Conservation (phyloP, 1,140 invertebrate genomes). For the Plectus sambesii region DNA sequence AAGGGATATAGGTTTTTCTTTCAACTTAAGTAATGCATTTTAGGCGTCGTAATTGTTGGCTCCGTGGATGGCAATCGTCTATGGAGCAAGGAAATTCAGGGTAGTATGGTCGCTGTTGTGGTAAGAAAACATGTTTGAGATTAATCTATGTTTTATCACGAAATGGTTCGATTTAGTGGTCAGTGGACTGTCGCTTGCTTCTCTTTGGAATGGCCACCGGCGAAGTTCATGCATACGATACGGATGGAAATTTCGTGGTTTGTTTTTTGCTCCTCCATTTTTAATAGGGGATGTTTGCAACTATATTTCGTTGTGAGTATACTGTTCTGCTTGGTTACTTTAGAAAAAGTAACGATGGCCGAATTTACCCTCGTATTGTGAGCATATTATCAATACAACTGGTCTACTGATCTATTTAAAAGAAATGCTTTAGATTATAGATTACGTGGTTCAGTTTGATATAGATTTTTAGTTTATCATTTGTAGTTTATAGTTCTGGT, state of each 20-base stretch:
- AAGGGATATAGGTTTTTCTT: too few species aligned
- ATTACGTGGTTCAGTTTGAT: too few species aligned
- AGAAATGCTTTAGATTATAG: too few species aligned
- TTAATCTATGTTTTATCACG: too few species aligned
- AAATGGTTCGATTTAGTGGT: too few species aligned
- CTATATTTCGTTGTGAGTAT: neutral
- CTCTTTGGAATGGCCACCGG: conserved; percentile 69
- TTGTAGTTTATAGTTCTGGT: too few species aligned
- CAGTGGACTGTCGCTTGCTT: conserved; percentile 50
- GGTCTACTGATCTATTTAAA: conserved; percentile 19
- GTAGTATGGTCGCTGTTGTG: conserved; percentile 44
- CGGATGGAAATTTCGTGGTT: conserved; percentile 64
- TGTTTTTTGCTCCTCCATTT: too few species aligned
- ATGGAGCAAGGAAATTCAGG: conserved; percentile 92
- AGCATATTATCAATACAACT: conserved; percentile 22
- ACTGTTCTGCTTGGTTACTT: neutral
- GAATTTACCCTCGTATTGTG: too few species aligned
- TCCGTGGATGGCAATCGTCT: conserved; percentile 94
- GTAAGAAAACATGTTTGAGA: too few species aligned
- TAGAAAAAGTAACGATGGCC: conserved; percentile 2
- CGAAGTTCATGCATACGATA: conserved; percentile 86
- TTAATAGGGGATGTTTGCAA: conserved; percentile 43
- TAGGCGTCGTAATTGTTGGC: conserved; percentile 72
- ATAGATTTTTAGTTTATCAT: too few species aligned
- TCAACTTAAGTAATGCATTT: conserved; percentile 39